A percentile compares a stretch with the other conserved stretches of the same genome.
Conservation (phyloP, 2,797 vertebrate species). For the Limnodromus scolopaceus region DNA sequence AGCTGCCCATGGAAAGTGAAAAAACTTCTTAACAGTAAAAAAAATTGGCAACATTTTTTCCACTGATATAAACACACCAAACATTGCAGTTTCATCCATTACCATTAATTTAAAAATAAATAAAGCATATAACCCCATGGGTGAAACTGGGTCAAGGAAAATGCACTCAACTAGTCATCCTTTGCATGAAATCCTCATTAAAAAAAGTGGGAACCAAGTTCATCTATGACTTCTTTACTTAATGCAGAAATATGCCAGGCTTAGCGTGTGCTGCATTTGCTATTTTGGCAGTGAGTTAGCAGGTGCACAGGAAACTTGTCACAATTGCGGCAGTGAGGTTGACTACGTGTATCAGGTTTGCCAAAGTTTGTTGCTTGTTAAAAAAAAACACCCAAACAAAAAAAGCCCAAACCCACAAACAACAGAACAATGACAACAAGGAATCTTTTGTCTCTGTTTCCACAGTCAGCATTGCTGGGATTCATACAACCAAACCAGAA, state of each 20-base stretch:
- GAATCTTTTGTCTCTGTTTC: neutral
- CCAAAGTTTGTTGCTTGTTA: neutral
- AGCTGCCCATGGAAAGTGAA: neutral
- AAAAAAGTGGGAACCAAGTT: slow-evolving; percentile 32
- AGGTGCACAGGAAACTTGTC: neutral
- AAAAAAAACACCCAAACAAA: neutral
- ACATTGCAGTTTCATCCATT: neutral
- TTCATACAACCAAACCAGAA: neutral
- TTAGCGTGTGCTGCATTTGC: slow-evolving; percentile 13
- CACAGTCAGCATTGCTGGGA: neutral
- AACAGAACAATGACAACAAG: neutral
- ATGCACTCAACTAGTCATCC: neutral
- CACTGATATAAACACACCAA: neutral
- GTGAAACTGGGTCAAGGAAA: neutral
- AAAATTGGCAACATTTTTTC: neutral
- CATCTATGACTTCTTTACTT: slow-evolving; percentile 14
- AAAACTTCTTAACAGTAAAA: neutral
- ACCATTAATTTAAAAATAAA: neutral
- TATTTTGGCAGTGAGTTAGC: neutral
- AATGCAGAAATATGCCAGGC: neutral
- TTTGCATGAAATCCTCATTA: slow-evolving; percentile 33
- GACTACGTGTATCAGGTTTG: neutral
- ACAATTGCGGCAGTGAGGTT: neutral
- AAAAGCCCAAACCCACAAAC: neutral
- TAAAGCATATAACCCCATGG: neutral